Evolutionary conservation across 2,797 vertebrate genomes (phyloP).

Genomic region (Anableps anableps): DNA sequence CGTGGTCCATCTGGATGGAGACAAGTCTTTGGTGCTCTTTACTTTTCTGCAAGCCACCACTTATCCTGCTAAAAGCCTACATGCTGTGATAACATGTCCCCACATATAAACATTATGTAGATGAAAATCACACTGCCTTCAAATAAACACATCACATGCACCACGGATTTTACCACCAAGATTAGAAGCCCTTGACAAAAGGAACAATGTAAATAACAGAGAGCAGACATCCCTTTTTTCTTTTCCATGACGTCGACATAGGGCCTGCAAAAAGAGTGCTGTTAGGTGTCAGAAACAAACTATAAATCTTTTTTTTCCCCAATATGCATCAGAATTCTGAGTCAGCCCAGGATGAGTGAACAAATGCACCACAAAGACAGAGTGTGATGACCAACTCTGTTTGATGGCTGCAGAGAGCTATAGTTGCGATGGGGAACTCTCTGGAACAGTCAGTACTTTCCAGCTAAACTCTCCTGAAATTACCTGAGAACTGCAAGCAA

Average conservation of each 20-base stretch:
- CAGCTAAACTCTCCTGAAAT: slow-evolving; percentile 13
- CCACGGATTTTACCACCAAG: slow-evolving; percentile 50
- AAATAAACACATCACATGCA: slow-evolving; percentile 12
- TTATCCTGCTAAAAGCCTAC: slow-evolving; percentile 29
- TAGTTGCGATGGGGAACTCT: neutral
- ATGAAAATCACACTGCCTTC: slow-evolving; percentile 34
- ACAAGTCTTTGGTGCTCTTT: slow-evolving; percentile 14
- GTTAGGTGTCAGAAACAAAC: slow-evolving; percentile 61
- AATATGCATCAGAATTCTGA: slow-evolving; percentile 9
- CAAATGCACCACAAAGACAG: neutral
- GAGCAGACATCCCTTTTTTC: slow-evolving; percentile 49
- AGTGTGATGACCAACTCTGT: slow-evolving; percentile 13
- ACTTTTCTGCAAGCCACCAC: slow-evolving; percentile 23
- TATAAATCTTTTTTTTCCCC: slow-evolving; percentile 26
- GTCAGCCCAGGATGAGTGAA: slow-evolving; percentile 12
- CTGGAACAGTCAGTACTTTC: slow-evolving; percentile 1
- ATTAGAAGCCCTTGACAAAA: slow-evolving; percentile 53
- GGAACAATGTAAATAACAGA: slow-evolving; percentile 70
- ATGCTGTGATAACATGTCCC: neutral
- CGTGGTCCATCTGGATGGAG: neutral
- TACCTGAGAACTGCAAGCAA: slow-evolving; percentile 36
- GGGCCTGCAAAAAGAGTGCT: slow-evolving; percentile 29
- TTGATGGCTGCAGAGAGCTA: slow-evolving; percentile 16
- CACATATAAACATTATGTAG: slow-evolving; percentile 27
- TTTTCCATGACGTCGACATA: slow-evolving; percentile 62